Evolutionary conservation across 2,113 vertebrate species (phyloP).

Genomic region (Colistium nudipinnis): DNA sequence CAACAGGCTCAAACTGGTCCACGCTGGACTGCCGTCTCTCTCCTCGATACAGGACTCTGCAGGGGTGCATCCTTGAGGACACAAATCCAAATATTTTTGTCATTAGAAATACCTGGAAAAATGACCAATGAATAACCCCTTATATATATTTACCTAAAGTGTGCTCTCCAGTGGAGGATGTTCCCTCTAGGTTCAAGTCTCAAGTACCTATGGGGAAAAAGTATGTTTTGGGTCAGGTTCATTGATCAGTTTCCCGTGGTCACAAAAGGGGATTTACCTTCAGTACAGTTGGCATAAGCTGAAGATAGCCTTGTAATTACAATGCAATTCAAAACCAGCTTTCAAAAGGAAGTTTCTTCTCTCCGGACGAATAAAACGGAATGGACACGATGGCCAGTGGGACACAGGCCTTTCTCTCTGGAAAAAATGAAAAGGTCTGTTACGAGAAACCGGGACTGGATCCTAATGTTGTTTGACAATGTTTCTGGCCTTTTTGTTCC

Average conservation of each 20-base stretch:
- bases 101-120: too few relatives aligned
- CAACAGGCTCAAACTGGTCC: not conserved
- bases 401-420: not conserved
- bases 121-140: too few relatives aligned
- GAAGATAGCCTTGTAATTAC: constrained; percentile 64
- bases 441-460: not conserved
- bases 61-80: not conserved
- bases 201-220: constrained; percentile 43
- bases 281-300: constrained; percentile 60
- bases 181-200: constrained; percentile 54
- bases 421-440: not conserved
- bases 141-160: not conserved
- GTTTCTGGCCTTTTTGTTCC: not conserved
- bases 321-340: constrained; percentile 71
- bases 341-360: constrained; percentile 46
- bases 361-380: constrained; percentile 35
- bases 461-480: not conserved
- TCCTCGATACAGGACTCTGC: not conserved
- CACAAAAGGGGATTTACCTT: constrained; percentile 66
- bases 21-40: not conserved
- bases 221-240: constrained; percentile 56
- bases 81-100: too few relatives aligned
- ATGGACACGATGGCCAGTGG: constrained; percentile 7
- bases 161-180: too few relatives aligned
- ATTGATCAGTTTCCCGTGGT: constrained; percentile 57